Evolutionary conservation across 2,888 invertebrate species (phyloP).

Genomic region (Apamea monoglypha): DNA sequence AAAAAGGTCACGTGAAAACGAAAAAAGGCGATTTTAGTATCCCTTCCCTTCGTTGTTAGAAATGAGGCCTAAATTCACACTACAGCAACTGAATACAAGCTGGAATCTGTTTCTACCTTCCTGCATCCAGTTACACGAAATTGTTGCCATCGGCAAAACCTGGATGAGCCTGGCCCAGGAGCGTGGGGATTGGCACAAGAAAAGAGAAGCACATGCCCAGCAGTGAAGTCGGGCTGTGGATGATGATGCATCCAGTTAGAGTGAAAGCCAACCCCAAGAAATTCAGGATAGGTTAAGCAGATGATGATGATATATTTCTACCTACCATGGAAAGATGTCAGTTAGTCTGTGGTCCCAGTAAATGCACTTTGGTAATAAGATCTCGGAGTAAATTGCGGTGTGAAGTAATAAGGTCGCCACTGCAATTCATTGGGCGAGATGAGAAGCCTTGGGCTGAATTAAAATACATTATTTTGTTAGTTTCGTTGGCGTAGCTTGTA

Average conservation of each 20-base stretch:
- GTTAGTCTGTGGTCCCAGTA: slow-evolving; percentile 14
- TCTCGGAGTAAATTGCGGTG: slow-evolving; percentile 52
- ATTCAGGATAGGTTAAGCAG: background rate
- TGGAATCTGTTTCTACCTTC: background rate
- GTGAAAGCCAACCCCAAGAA: background rate
- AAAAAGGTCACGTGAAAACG: background rate
- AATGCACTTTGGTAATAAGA: slow-evolving; percentile 54
- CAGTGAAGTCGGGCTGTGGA: too few species aligned
- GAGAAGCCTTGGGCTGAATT: slow-evolving; percentile 42
- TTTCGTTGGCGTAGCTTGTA: background rate
- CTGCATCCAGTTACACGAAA: background rate
- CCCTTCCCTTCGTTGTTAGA: background rate
- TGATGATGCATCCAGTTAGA: background rate
- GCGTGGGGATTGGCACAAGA: too few species aligned
- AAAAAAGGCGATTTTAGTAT: background rate
- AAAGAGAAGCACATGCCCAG: too few species aligned
- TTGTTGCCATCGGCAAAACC: too few species aligned
- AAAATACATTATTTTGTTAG: slow-evolving; percentile 28
- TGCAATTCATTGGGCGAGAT: slow-evolving; percentile 51
- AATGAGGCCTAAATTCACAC: background rate
- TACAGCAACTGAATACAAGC: background rate
- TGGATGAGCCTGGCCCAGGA: too few species aligned
- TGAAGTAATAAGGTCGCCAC: slow-evolving; percentile 41
- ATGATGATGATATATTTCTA: background rate
- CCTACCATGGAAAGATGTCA: background rate